phyloP scores from a whole-genome alignment of 1,140 invertebrate species.

The Rhagoletis zephyria region DNA sequence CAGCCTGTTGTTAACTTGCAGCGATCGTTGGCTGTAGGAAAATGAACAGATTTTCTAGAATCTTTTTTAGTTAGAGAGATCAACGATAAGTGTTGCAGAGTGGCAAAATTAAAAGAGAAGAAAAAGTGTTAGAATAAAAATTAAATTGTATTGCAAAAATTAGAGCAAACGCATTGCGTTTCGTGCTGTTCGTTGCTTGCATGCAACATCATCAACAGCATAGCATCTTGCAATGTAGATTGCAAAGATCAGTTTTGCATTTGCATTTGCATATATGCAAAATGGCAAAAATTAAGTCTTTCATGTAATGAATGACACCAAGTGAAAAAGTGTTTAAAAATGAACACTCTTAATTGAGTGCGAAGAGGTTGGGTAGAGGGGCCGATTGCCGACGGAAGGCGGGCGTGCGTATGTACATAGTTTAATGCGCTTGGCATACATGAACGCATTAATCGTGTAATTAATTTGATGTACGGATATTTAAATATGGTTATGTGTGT shows the following conservation, averaged over 20 bases:
- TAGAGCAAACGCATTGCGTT: conserved; percentile 5
- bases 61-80: conserved; percentile 15
- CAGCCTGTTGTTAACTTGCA: background rate
- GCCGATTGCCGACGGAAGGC: background rate
- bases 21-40: background rate
- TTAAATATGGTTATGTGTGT: background rate
- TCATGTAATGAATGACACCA: conserved; percentile 47
- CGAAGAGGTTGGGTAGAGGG: background rate
- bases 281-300: conserved; percentile 31
- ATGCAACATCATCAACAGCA: conserved; percentile 19
- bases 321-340: conserved; percentile 16
- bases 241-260: background rate
- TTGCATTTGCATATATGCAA: background rate
- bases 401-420: conserved; percentile 52
- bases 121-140: background rate
- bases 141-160: conserved; percentile 39
- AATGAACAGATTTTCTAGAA: conserved; percentile 32
- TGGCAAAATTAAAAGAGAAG: background rate
- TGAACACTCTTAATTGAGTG: background rate
- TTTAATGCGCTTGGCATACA: conserved; percentile 58
- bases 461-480: conserved; percentile 73
- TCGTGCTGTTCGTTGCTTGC: background rate
- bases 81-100: conserved; percentile 5
- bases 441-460: conserved; percentile 73
- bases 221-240: background rate